Percentiles rank a stretch among this genome's conserved stretches.
Evolutionary conservation across 2,888 invertebrate species (phyloP).

Genomic region (Amiota minor): DNA sequence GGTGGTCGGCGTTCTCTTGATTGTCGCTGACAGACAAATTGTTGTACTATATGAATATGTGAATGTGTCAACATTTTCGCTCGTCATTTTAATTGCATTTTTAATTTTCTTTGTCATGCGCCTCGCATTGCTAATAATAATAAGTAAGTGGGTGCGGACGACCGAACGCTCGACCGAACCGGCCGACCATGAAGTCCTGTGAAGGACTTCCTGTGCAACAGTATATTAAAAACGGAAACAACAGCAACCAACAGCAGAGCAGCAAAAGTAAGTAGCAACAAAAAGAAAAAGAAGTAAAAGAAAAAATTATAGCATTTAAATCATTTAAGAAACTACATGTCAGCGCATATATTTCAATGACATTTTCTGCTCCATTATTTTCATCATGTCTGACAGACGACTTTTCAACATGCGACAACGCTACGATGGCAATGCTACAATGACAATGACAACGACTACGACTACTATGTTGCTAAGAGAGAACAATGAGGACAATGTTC

Average conservation of each 20-base stretch:
- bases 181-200: not conserved
- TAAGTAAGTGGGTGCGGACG: constrained; percentile 5
- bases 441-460: not conserved
- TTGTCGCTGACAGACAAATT: constrained; percentile 16
- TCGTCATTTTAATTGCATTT: constrained; percentile 30
- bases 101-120: constrained; percentile 27
- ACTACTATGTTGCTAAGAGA: not conserved
- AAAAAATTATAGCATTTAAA: constrained; percentile 27
- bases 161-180: not conserved
- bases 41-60: not conserved
- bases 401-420: constrained; percentile 61
- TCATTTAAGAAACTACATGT: constrained; percentile 32
- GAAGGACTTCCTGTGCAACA: not conserved
- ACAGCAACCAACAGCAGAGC: constrained; percentile 21
- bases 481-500: constrained; percentile 24
- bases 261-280: not conserved
- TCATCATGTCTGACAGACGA: constrained; percentile 66
- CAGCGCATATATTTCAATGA: constrained; percentile 48
- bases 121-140: not conserved
- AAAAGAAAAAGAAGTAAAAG: not conserved
- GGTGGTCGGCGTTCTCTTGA: not conserved
- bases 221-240: constrained; percentile 28
- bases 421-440: constrained; percentile 21
- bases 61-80: constrained; percentile 29
- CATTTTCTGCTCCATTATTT: constrained; percentile 67